Evolutionary conservation across 2,797 vertebrate genomes (phyloP), one percentile per base, ranked within the genome.

Genomic region (Molossus molossus): DNA sequence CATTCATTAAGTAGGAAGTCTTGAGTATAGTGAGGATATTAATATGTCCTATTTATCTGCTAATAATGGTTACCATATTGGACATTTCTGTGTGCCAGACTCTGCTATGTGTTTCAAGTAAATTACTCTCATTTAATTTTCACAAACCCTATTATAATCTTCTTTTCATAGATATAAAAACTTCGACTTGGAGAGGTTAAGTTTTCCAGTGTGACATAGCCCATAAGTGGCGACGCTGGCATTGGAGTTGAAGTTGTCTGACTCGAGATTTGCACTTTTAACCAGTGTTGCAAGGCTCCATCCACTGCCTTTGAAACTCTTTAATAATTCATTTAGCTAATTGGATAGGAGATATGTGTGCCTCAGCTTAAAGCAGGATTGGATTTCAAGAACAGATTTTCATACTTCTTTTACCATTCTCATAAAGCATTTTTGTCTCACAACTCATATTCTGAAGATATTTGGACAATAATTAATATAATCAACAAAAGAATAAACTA

Each of bases 51-150:
- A 9, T n/a, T 60, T 76, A 79, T 45, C 10, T 92, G 50, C 69
- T 70, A 62, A 70, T 73, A 48, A 64, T 58, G 72, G 45, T 58
- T 91, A 85, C 50, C n/a, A 53, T 76, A 69, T 9, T 80, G 12
- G 23, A 76, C 11, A 80, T 70, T 94, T 64, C 75, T 58, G n/a
- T n/a, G 12, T 95, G 69, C 13, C 48, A 93, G 23, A 80, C 6
- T 65, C 23, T 90, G 23, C 6, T 94, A 27, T 60, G 6, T 69
- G 29, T 27, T 77, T 90, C 75, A 53, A 80, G n/a, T 27, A 55
- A 79, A 89, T 69, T 67, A 70, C 13, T 67, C 37, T 84, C 11
- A 89, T 62, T 96, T 91, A 88, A 77, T 83, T 88, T 90, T 94
- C 37, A 84, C 11, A 80, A 90, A 60, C 15, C 3, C 27, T 83